Evolutionary conservation across 2,888 invertebrate species (phyloP), one percentile per base, ranked within the genome.

Genomic region (Cyrtodaria siliqua): DNA sequence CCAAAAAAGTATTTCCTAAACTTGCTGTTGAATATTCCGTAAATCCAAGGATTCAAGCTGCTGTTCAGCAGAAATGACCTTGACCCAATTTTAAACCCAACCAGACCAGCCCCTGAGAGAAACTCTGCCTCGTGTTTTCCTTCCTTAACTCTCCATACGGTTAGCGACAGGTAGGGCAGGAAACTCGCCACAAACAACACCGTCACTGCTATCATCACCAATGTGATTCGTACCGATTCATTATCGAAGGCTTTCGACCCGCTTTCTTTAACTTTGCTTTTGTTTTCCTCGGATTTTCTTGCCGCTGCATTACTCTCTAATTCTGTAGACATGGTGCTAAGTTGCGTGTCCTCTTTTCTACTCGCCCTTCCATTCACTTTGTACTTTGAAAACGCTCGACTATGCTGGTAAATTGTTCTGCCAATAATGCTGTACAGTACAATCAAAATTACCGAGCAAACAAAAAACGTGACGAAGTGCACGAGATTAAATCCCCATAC

Each of bases 1-100:
- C n/a, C n/a, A n/a, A 38, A 38, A 38, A 55, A 27, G 20, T 55
- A 55, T 2, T 55, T n/a, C n/a, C 55, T 3, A 24, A 55, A 55
- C 4, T 27, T 2, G 9, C 16, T 27, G 33, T 27, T 27, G 12
- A 55, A 14, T 29, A 55, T 27, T 18, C 55, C 55, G 33, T 55
- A 55, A 14, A 55, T 20, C 55, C 55, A 55, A 2, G 55, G 55
- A n/a, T 55, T 55, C 2, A 55, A 16, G 8, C 27, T 20, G 20
- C 55, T 55, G 33, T 27, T 55, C 29, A 55, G 24, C 27, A 55
- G 16, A 18, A 18, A 55, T 4, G 55, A 29, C 8, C 27, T 55
- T 14, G 33, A 18, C 2, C 27, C 33, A 20, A 55, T 12, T 27
- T 55, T 16, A 6, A 14, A 55, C n/a, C 16, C 27, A 9, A 55